These are phyloP conservation scores for Poecilus cupreus DNA, from an alignment of 2,888 invertebrate species.

Conservation along the genomic window DNA sequence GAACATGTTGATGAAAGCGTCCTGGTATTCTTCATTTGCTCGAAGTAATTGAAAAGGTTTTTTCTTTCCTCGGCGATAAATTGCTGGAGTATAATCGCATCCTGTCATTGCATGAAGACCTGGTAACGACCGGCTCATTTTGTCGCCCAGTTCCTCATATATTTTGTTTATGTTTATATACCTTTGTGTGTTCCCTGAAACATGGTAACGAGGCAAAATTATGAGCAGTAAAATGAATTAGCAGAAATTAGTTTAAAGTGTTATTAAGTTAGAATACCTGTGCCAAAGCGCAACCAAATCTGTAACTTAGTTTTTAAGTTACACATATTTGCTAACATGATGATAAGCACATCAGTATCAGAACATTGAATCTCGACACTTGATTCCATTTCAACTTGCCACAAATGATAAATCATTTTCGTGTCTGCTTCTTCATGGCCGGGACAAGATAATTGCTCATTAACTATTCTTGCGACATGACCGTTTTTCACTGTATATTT, in stretches of 20 bases:
- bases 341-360: conserved; percentile 64
- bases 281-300: background rate
- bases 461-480: background rate
- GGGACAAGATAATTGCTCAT: conserved; percentile 46
- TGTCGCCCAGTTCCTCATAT: background rate
- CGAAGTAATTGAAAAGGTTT: background rate
- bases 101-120: background rate
- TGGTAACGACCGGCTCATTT: background rate
- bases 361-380: conserved; percentile 32
- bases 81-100: background rate
- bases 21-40: no score
- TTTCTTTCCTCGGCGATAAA: background rate
- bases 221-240: no score
- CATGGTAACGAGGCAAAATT: no score
- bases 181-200: background rate
- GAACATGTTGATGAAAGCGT: no score
- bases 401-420: conserved; percentile 61
- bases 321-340: background rate
- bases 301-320: background rate
- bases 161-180: background rate
- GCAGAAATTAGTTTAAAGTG: no score
- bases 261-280: no score
- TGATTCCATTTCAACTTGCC: conserved; percentile 12
- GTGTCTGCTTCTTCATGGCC: conserved; percentile 63
- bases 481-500: background rate